These are phyloP conservation scores for Phylloscopus collybita DNA, from an alignment of 2,797 vertebrate genomes.

Conservation along the genomic window DNA sequence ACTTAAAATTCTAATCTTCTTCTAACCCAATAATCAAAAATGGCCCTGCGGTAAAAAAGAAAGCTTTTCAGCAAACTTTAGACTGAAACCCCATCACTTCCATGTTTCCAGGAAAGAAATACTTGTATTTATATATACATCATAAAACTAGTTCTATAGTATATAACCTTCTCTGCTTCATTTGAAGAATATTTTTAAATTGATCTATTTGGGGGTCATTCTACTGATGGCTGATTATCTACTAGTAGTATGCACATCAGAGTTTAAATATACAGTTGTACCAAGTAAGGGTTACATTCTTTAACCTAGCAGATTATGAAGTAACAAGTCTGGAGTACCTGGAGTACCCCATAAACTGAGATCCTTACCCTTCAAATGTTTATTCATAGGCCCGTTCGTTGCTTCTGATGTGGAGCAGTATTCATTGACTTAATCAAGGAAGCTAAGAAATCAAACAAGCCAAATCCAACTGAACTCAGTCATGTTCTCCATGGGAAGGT, in stretches of 20 bases:
- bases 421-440: neutral
- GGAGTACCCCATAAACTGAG: neutral
- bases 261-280: neutral
- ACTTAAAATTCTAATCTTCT: conserved; percentile 3
- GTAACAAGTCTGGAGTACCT: neutral
- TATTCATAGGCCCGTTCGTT: neutral
- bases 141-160: neutral
- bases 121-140: neutral
- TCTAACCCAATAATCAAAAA: neutral
- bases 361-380: neutral
- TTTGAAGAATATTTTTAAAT: neutral
- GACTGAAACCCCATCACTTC: neutral
- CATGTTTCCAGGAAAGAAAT: neutral
- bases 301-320: neutral
- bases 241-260: neutral
- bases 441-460: neutral
- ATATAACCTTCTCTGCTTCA: neutral
- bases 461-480: neutral
- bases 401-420: neutral
- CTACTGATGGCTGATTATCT: neutral
- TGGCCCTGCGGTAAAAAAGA: neutral
- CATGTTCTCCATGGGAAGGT: neutral
- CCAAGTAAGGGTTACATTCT: neutral
- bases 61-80: neutral
- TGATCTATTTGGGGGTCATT: neutral